A percentile compares a stretch with the other conserved stretches of the same genome.
These are phyloP conservation scores for Halocynthia roretzi DNA, from an alignment of 23 tunicate species.

Conservation along the genomic window DNA sequence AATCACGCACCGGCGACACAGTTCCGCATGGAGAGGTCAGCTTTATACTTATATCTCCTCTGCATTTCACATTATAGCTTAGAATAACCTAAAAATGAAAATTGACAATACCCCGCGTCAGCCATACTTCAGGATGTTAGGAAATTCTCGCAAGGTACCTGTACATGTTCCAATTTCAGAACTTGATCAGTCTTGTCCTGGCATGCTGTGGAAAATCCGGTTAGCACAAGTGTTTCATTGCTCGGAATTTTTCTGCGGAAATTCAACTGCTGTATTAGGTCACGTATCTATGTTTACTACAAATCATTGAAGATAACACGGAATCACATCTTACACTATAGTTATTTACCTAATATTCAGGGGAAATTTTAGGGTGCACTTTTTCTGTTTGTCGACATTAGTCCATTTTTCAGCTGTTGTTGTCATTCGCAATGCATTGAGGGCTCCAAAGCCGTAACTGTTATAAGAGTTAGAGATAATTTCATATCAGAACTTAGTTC, in stretches of 20 bases:
- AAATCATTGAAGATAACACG: background rate
- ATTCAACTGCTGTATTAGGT: background rate
- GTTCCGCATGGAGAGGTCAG: conserved; percentile 23
- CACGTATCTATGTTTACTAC: background rate
- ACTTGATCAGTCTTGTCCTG: conserved; percentile 3
- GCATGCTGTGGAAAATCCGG: background rate
- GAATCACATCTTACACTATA: too few relatives aligned
- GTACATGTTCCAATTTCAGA: conserved; percentile 16
- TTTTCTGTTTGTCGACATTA: conserved; percentile 4
- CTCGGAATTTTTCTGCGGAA: conserved; percentile 2
- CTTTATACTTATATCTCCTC: conserved; percentile 23
- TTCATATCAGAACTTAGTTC: background rate
- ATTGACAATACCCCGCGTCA: background rate
- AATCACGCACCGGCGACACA: conserved; percentile 11
- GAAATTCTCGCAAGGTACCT: conserved; percentile 2
- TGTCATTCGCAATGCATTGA: conserved; percentile 17
- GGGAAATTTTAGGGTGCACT: background rate
- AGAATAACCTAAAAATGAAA: conserved; percentile 17
- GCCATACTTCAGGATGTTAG: background rate
- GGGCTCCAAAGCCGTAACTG: conserved; percentile 28
- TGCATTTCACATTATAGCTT: conserved; percentile 25
- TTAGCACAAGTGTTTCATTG: background rate
- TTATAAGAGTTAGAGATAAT: background rate
- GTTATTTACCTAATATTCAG: background rate
- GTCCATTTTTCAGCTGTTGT: conserved; percentile 11